Evolutionary conservation across 2,797 vertebrate genomes (phyloP), one percentile per base, ranked within the genome.

Genomic region (Cyclura pinguis): DNA sequence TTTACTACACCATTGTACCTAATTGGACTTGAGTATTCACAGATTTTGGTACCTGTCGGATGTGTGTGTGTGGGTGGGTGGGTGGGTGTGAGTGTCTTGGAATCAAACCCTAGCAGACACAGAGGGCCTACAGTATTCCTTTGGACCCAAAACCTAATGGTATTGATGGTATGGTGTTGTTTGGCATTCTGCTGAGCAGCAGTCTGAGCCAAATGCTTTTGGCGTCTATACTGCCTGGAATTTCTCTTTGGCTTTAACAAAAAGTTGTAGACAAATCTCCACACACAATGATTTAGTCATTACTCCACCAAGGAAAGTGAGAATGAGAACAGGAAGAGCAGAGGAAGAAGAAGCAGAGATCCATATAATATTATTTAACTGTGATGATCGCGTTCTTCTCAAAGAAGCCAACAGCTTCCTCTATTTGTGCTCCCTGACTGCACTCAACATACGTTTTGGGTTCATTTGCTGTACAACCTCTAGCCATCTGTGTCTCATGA

Each of bases 401-500:
- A 4, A 38, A 67, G 13, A 29, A 78, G 73, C 55, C 38, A 76
- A 67, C 59, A 22, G 18, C 84, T 89, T 85, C 50, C 38, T 87
- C 86, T 74, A 0, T 59, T 92, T 91, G 88, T 78, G 4, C 7
- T 90, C 22, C 72, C 38, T 88, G 57, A 67, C 88, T 86, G 85
- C 0, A 0, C 67, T 91, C 90, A 94, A 55, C 91, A 35, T 84
- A 91, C 69, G 84, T 69, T 77, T 85, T 91, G 81, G 16, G 38
- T 89, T 92, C 87, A 73, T n/a, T 88, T 88, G 93, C 83, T 85
- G 0, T 88, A n/a, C 88, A 90, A 81, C 67, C 77, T 91, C 93
- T 93, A 89, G 27, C 89, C 88, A 80, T 91, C 82, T 94, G 92
- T 93, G 89, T 92, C 92, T 67, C 32, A 84, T 92, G 7, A 92